Base-by-base conservation (phyloP, 2,113 vertebrate genomes). In the Lota lota region DNA sequence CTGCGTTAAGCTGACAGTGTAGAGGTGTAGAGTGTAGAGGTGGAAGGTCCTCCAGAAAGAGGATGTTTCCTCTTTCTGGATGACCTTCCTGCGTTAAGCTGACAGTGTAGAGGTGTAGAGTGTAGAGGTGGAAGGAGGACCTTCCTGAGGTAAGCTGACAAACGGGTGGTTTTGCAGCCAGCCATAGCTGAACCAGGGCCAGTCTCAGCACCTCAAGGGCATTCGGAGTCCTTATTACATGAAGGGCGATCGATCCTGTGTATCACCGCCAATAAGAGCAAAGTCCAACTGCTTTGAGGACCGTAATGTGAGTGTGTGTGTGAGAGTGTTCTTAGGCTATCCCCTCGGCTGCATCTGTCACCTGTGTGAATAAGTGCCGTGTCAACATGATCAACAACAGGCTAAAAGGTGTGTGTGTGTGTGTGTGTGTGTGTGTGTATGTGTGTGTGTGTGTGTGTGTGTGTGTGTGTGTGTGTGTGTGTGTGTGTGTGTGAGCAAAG, bases 391-490 rank as follows among this genome's bases (percentile, higher is more conserved):
- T 50, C 5, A 50, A 50, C 4, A 10, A 11, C 7, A 20, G 8
- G n/a, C 22, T 8, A 2, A 22, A 21, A 16, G 21, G 59, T 22
- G 59, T 61, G 59, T 61, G 59, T 61, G 59, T 61, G 59, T 61
- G 59, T 61, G 59, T 61, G 59, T 61, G 59, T 61, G 59, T 61
- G 59, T 11, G 59, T 11, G 59, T 65, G 14, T 58, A n/a, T 33
- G 36, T 22, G 11, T 3, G 47, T 63, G 15, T 58, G 4, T 60
- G 33, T 53, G 51, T 53, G 51, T 53, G 51, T 53, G 51, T 53
- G 51, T 53, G 51, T 53, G 51, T 53, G 51, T 53, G n/a, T n/a
- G n/a, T n/a, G n/a, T n/a, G 18, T 4, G 1, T 57, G n/a, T 57
- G 59, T 40, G n/a, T n/a, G n/a, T n/a, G n/a, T n/a, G n/a, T n/a